A percentile compares a stretch with the other conserved stretches of the same genome.
Conservation (phyloP, 2,888 invertebrate genomes). For the Boloria euphrosyne region DNA sequence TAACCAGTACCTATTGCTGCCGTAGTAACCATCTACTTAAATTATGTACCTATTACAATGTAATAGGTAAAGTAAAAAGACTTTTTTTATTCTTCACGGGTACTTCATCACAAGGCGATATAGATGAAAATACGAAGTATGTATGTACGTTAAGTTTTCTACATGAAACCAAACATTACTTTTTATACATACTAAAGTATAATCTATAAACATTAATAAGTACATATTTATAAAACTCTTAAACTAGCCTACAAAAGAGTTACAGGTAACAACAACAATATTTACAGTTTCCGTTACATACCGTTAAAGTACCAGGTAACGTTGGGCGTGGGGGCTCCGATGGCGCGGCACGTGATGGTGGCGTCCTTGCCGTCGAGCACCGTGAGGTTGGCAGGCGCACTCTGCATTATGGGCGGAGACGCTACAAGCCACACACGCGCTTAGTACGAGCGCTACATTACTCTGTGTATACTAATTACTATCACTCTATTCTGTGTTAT, state of each 20-base stretch:
- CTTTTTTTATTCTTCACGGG: too few species aligned
- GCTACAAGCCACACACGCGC: conserved; percentile 85
- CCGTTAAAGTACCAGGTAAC: conserved; percentile 96
- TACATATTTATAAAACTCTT: not conserved
- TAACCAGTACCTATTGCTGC: too few species aligned
- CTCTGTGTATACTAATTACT: conserved; percentile 31
- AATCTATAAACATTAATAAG: not conserved
- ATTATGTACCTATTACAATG: too few species aligned
- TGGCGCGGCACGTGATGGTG: conserved; percentile 92
- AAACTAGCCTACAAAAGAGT: not conserved
- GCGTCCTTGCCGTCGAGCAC: conserved; percentile 97
- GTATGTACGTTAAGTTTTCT: too few species aligned
- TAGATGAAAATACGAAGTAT: too few species aligned
- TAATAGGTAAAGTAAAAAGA: too few species aligned
- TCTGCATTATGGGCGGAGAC: conserved; percentile 93
- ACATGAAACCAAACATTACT: not conserved
- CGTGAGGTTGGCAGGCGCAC: conserved; percentile 92
- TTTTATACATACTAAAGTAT: not conserved
- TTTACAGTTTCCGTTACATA: conserved; percentile 62
- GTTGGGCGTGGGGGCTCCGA: conserved; percentile 95
- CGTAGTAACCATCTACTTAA: too few species aligned
- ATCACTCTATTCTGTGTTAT: conserved; percentile 22
- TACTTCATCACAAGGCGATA: too few species aligned
- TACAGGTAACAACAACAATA: not conserved
- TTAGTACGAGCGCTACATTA: conserved; percentile 56